These are phyloP conservation scores for Oreochromis grahami DNA, from an alignment of 2,797 vertebrate genomes.

Conservation along the genomic window DNA sequence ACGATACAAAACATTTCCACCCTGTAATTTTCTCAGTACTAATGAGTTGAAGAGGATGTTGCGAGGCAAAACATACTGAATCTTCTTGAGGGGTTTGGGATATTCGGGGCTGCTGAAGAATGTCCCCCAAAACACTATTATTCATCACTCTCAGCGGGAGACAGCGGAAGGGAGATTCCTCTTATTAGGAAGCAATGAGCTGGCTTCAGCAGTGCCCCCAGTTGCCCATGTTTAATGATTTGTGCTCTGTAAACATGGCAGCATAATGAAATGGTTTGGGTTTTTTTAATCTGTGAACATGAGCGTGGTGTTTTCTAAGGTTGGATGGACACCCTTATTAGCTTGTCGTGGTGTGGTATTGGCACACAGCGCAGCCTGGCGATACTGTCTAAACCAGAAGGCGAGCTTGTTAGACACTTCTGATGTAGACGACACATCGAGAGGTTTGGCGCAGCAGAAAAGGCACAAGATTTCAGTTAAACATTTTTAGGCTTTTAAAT, in stretches of 20 bases:
- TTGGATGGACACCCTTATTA: constrained; percentile 30
- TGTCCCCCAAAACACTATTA: constrained; percentile 26
- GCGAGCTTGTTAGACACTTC: constrained; percentile 45
- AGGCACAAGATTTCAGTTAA: not conserved
- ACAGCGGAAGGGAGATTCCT: constrained; percentile 44
- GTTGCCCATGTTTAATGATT: constrained; percentile 34
- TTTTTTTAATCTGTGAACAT: not conserved
- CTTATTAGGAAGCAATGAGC: constrained; percentile 24
- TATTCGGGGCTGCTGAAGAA: constrained; percentile 21
- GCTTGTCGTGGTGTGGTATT: constrained; percentile 11
- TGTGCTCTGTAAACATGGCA: constrained; percentile 32
- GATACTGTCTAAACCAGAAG: constrained; percentile 14
- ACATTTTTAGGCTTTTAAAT: not conserved
- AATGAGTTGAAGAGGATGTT: constrained; percentile 32
- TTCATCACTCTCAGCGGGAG: constrained; percentile 25
- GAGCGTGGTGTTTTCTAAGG: constrained; percentile 22
- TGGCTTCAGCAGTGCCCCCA: not conserved
- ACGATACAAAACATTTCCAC: constrained; percentile 52
- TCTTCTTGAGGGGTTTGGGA: constrained; percentile 26
- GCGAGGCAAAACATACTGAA: not conserved
- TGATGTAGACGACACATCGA: constrained; percentile 45
- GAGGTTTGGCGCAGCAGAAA: not conserved
- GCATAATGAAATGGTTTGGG: constrained; percentile 27
- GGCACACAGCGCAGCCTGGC: constrained; percentile 16
- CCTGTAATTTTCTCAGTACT: constrained; percentile 35